These are phyloP conservation scores for Botia kubotai DNA, from an alignment of 2,797 vertebrate species.

Conservation along the genomic window DNA sequence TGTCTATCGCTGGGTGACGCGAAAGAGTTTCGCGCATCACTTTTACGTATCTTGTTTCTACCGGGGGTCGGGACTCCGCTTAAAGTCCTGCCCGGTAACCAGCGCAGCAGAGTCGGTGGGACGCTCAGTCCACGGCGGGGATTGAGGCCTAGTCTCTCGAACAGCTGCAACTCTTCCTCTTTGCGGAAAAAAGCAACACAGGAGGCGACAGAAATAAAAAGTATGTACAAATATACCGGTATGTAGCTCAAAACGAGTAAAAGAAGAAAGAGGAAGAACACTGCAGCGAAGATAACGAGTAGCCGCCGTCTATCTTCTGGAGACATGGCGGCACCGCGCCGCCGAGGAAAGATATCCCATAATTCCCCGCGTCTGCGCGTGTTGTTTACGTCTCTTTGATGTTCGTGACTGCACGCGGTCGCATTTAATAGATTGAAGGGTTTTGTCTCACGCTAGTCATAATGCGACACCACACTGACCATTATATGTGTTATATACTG, in stretches of 20 bases:
- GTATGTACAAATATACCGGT: constrained; percentile 69
- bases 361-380: constrained; percentile 42
- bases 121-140: constrained; percentile 70
- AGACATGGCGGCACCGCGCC: constrained; percentile 88
- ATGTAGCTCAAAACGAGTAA: constrained; percentile 70
- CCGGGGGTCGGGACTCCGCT: constrained; percentile 72
- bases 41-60: constrained; percentile 63
- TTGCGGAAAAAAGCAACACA: constrained; percentile 68
- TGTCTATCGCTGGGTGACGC: constrained; percentile 64
- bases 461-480: not conserved
- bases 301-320: constrained; percentile 78
- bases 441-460: constrained; percentile 11
- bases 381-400: constrained; percentile 31
- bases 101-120: constrained; percentile 72
- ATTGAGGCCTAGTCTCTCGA: constrained; percentile 77
- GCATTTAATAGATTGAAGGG: not conserved
- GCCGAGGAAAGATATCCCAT: constrained; percentile 65
- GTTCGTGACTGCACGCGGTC: not conserved
- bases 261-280: constrained; percentile 68
- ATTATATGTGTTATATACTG: too few species aligned
- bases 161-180: constrained; percentile 65
- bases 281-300: constrained; percentile 66
- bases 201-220: constrained; percentile 66
- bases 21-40: constrained; percentile 62
- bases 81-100: constrained; percentile 72